Percentiles rank a stretch among this genome's conserved stretches.
Conservation (phyloP, 2,888 invertebrate genomes). For the Chydorus sphaericus region DNA sequence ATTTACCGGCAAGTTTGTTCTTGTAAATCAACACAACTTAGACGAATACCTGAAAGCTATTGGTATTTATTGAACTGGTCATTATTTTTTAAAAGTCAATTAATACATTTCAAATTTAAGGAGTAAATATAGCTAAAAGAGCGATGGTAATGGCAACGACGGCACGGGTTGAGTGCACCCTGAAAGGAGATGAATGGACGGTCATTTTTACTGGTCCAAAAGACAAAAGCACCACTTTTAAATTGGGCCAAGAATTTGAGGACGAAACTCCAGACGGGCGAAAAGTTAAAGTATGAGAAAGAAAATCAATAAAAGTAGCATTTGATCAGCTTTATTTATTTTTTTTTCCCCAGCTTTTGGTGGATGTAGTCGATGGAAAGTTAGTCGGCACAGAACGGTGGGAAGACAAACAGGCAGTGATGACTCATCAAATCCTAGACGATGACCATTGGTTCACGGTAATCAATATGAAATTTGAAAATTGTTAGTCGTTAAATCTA, state of each 20-base stretch:
- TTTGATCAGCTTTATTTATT: no score
- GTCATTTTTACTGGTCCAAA: conserved; percentile 77
- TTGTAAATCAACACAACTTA: conserved; percentile 64
- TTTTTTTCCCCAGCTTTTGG: no score
- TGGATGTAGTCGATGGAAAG: no score
- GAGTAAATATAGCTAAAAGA: conserved; percentile 71
- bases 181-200: conserved; percentile 55
- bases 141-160: conserved; percentile 71
- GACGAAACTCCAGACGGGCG: conserved; percentile 82
- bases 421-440: no score
- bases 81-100: no score
- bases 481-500: no score
- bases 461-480: no score
- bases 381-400: no score
- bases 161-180: conserved; percentile 67
- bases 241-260: conserved; percentile 71
- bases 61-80: conserved; percentile 58
- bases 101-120: conserved; percentile 37
- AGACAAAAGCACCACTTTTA: conserved; percentile 62
- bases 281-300: conserved; percentile 46
- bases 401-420: no score
- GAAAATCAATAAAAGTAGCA: no score
- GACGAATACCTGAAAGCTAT: conserved; percentile 78
- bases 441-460: no score
- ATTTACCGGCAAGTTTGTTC: conserved; percentile 55